Percentiles rank a stretch among this genome's conserved stretches.
Conservation (phyloP, 2,797 vertebrate species). For the Enteromius unitaeniatus region DNA sequence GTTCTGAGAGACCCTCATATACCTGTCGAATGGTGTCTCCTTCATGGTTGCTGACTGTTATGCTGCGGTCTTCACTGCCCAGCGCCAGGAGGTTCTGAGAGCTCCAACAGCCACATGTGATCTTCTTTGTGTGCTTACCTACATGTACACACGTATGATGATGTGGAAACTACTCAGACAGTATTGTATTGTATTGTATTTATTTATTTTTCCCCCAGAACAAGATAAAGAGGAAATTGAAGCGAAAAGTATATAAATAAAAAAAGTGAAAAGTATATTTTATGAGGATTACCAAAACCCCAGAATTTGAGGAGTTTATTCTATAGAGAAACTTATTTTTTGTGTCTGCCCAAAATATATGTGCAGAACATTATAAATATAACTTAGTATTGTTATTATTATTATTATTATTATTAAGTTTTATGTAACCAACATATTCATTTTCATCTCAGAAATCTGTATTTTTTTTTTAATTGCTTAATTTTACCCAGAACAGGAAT, state of each 20-base stretch:
- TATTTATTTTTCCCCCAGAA: neutral
- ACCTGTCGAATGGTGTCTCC: slow-evolving; percentile 97
- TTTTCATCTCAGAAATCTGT: neutral
- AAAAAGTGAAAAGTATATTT: neutral
- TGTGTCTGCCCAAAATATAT: neutral
- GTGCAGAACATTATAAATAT: neutral
- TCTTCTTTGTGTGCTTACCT: slow-evolving; percentile 95
- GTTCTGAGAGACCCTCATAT: slow-evolving; percentile 30
- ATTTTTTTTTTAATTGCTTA: neutral
- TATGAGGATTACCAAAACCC: neutral
- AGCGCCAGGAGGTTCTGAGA: slow-evolving; percentile 91
- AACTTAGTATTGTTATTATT: too few species aligned
- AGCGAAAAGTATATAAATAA: neutral
- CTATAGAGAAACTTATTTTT: too few species aligned
- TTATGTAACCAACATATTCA: neutral
- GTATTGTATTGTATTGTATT: too few species aligned
- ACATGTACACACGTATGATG: slow-evolving; percentile 23
- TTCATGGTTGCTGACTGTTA: slow-evolving; percentile 94
- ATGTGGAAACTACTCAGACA: neutral
- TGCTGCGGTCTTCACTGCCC: slow-evolving; percentile 91
- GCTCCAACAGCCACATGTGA: slow-evolving; percentile 97
- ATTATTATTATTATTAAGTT: too few species aligned
- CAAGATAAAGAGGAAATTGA: too few species aligned
- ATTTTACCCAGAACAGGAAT: slow-evolving; percentile 90
- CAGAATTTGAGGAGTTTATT: neutral